Evolutionary conservation across 2,888 invertebrate genomes (phyloP), one percentile per base, ranked within the genome.

Genomic region (Stegana nigrithorax): DNA sequence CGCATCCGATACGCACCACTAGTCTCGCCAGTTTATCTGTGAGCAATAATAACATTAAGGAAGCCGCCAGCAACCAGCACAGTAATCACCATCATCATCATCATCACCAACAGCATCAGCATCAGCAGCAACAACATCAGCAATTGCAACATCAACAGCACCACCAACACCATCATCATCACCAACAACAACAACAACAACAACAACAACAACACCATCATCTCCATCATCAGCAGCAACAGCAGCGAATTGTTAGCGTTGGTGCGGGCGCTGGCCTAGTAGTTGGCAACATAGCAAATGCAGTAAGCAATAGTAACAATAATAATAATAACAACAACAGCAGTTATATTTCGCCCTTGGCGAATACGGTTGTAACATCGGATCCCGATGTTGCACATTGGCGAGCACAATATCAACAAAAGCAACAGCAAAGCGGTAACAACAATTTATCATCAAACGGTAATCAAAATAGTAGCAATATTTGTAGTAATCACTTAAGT

Each of bases 1-100:
- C 87, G 69, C 87, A 87, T 81, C 85, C 87, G 63, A 85, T 88
- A 73, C 86, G 86, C 71, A 68, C 65, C 17, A 65, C 60, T 6
- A 77, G 61, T 23, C 59, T 72, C 1, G 62, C 67, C 26, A 73
- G 68, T 59, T 64, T 75, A 56, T 65, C 78, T 6, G 67, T 65
- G 21, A 70, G 68, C 66, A 73, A 65, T 61, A n/a, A n/a, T n/a
- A 61, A 64, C 47, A 50, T 72, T 1, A 80, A 78, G 53, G 80
- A 81, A 25, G 29, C 39, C 6, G 44, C 59, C 45, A 56, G 55
- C 51, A 75, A 68, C 56, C 62, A 67, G 17, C 66, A 67, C 4
- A 60, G 53, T 10, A 75, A 68, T 58, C 62, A 67, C 21, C 66
- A 66, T 53, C 66, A 67, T 8, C 47, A 60, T 21, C 56, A 64